Evolutionary conservation across 2,797 vertebrate species (phyloP).

Genomic region (Etheostoma perlongum): DNA sequence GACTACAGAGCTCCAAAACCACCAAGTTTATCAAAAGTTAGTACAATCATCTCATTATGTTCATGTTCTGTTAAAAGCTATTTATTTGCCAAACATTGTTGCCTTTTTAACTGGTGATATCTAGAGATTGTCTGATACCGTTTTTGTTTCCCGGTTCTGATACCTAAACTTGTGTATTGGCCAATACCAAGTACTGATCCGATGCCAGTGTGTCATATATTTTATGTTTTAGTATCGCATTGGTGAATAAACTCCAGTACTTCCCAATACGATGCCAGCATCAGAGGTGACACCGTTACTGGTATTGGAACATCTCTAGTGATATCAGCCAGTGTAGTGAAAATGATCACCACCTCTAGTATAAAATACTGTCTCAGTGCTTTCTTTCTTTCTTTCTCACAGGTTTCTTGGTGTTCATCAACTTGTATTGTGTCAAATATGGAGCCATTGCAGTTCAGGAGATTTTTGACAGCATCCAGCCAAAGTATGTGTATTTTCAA

Average conservation of each 20-base stretch:
- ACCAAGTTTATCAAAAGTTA: constrained; percentile 99
- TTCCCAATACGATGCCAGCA: no score
- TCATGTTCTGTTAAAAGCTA: not conserved
- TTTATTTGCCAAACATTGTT: not conserved
- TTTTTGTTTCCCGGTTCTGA: no score
- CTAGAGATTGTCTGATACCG: no score
- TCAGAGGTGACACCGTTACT: no score
- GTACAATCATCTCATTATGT: constrained; percentile 50
- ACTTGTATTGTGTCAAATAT: constrained; percentile 95
- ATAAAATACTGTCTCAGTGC: not conserved
- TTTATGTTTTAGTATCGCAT: no score
- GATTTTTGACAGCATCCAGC: constrained; percentile 97
- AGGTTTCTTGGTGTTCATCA: constrained; percentile 99
- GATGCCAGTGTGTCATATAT: no score
- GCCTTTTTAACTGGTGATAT: not conserved
- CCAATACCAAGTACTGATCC: no score
- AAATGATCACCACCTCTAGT: not conserved
- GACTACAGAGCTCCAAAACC: constrained; percentile 98
- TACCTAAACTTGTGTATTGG: no score
- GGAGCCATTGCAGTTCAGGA: constrained; percentile 96
- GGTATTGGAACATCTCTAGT: no score
- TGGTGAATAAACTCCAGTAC: no score
- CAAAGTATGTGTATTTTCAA: constrained; percentile 89
- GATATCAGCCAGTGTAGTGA: not conserved
- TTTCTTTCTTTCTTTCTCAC: constrained; percentile 6